Evolutionary conservation across 2,888 invertebrate genomes (phyloP), one percentile per base, ranked within the genome.

Genomic region (Idaea straminata): DNA sequence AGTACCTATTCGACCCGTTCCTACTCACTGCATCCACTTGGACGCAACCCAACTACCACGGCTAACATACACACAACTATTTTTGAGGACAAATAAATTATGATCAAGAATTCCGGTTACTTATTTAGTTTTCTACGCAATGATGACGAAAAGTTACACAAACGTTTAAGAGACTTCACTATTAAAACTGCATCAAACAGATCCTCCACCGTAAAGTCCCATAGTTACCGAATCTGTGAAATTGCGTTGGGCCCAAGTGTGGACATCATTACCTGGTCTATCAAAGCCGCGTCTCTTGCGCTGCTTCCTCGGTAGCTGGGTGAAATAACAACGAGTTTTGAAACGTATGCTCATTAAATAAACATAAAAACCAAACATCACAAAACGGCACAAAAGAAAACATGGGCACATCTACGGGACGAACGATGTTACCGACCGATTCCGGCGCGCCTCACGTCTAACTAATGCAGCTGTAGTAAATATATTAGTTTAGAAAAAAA

Each of bases 221-320:
- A 70, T 73, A 76, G 66, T 78, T 75, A 79, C 78, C 79, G 72
- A 69, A 72, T 65, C 62, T 69, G 64, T 61, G 74, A 77, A 76
- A 78, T 87, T 83, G 86, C 77, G 84, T 89, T 85, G 90, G 77
- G 88, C 85, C 91, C 91, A 90, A 90, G 89, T 84, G 83, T 71
- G 78, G 78, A 82, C 69, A 82, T 81, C 87, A 89, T 93, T 93
- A 93, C 93, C 93, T 93, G 90, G 79, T 89, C 91, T 93, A 93
- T 93, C 89, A 93, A 92, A 93, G 93, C 91, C 93, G 89, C 87
- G 93, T 93, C 92, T 93, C 93, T 92, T 91, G 92, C 77, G 91
- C 92, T 89, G 92, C 92, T 86, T 92, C 93, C 93, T 93, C 93
- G 92, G 88, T 90, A 92, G 92, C 93, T 93, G 93, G 91, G 86